Evolutionary conservation across 2,888 invertebrate genomes (phyloP), one percentile per base, ranked within the genome.

Genomic region (Antitype chi): DNA sequence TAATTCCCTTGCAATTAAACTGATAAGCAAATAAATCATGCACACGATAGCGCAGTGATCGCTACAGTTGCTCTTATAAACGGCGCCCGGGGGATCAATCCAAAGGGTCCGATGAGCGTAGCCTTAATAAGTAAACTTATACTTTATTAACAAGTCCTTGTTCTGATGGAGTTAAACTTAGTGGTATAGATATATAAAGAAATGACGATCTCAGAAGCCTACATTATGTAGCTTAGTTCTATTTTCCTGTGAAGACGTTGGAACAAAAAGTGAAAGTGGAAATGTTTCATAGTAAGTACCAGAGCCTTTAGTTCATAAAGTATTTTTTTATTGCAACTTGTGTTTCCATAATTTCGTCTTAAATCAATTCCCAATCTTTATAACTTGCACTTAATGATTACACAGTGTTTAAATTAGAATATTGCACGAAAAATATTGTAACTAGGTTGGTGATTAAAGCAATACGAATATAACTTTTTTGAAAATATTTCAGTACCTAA

Each of bases 11-110:
- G 62, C 64, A 76, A 71, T 76, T 69, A 69, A 47, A 53, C n/a
- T 69, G n/a, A 66, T 74, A 55, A 55, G 66, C 55, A 70, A 80
- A 87, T 87, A 80, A 87, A 80, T 87, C 70, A 76, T 74, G 63
- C 64, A 71, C 68, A 57, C 38, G 77, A 83, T 73, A 81, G 77
- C 80, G 43, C 67, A 72, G 59, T 64, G 73, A 81, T 81, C 74
- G 78, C 74, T 81, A 76, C 74, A n/a, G 52, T 13, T 23, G 59
- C 43, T 68, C 52, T 68, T 28, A 74, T 64, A 76, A 80, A 87
- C 67, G 73, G 69, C 25, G 57, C 85, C 78, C 78, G 32, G 52
- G 85, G 78, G 87, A 76, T 64, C 79, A 68, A 72, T 81, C 62
- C 52, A 60, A 55, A 68, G 52, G 74, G 77, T 81, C 78, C 71